Percentiles rank a stretch among this genome's conserved stretches.
These are phyloP conservation scores for Camelus bactrianus DNA, from an alignment of 2,113 vertebrate genomes.

Conservation along the genomic window DNA sequence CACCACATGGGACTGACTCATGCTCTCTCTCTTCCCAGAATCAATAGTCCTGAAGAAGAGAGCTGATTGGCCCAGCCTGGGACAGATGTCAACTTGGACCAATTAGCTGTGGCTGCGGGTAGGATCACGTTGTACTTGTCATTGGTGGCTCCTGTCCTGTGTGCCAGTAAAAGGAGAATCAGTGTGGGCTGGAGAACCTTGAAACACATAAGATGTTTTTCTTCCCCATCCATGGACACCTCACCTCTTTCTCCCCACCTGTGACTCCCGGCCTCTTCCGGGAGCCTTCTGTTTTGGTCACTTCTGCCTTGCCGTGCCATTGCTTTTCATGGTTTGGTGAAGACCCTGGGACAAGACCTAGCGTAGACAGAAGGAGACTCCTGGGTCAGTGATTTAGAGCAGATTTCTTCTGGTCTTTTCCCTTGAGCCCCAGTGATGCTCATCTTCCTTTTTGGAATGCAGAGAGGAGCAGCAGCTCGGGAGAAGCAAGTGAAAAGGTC, in stretches of 20 bases:
- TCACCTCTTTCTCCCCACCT: neutral
- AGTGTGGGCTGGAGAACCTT: neutral
- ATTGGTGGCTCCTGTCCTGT: neutral
- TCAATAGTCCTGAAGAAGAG: neutral
- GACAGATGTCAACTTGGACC: neutral
- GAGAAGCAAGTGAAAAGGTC: conserved; percentile 52
- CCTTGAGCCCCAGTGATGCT: neutral
- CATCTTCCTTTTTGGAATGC: neutral
- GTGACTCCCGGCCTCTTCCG: neutral
- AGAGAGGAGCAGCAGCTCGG: neutral
- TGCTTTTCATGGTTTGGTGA: neutral
- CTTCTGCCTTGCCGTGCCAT: neutral
- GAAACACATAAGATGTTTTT: neutral
- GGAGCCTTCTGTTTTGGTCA: neutral
- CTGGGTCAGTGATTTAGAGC: neutral
- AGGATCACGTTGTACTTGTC: neutral
- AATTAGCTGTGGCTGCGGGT: neutral
- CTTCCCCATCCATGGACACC: neutral
- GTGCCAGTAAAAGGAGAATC: neutral
- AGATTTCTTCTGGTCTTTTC: neutral
- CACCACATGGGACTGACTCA: neutral
- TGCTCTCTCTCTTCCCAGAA: neutral
- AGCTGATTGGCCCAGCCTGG: neutral
- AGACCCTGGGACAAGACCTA: neutral
- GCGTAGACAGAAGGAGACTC: neutral